phyloP scores from a whole-genome alignment of 2,888 invertebrate genomes.

The Erannis defoliaria region DNA sequence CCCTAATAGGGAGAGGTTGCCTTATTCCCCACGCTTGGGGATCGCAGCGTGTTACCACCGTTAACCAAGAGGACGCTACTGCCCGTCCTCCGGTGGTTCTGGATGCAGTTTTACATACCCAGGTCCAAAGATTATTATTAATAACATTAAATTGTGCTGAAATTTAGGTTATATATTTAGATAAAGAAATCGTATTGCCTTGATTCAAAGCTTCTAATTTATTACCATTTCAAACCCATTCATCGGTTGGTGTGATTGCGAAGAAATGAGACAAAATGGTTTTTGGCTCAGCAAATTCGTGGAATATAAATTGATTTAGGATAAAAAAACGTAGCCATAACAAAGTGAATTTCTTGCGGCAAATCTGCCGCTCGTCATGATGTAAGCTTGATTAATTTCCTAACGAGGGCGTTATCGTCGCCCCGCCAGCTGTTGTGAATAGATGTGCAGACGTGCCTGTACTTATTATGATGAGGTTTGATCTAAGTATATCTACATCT shows the following conservation, averaged over 20 bases:
- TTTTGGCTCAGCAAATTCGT: neutral
- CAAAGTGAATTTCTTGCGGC: constrained; percentile 14
- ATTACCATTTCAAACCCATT: neutral
- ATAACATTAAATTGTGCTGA: too few relatives aligned
- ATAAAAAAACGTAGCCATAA: constrained; percentile 3
- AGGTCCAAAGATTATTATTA: too few relatives aligned
- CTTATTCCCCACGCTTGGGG: too few relatives aligned
- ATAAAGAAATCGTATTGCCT: too few relatives aligned
- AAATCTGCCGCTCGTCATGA: constrained; percentile 16
- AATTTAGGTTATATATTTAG: too few relatives aligned
- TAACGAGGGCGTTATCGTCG: constrained; percentile 21
- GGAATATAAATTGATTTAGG: constrained; percentile 9
- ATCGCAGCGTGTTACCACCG: too few relatives aligned
- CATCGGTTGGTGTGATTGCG: neutral
- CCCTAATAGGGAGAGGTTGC: too few relatives aligned
- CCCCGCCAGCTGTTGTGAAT: constrained; percentile 17
- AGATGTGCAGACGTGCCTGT: constrained; percentile 11
- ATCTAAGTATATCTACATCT: too few relatives aligned
- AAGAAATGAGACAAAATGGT: neutral
- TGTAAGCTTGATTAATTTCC: constrained; percentile 25
- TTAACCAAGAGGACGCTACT: too few relatives aligned
- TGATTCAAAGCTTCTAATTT: neutral
- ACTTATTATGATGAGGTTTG: constrained; percentile 5
- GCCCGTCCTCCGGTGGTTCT: too few relatives aligned
- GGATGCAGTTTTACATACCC: too few relatives aligned